phyloP scores from a whole-genome alignment of 1,140 invertebrate genomes.

The Pseudomyrmex cubaensis region DNA sequence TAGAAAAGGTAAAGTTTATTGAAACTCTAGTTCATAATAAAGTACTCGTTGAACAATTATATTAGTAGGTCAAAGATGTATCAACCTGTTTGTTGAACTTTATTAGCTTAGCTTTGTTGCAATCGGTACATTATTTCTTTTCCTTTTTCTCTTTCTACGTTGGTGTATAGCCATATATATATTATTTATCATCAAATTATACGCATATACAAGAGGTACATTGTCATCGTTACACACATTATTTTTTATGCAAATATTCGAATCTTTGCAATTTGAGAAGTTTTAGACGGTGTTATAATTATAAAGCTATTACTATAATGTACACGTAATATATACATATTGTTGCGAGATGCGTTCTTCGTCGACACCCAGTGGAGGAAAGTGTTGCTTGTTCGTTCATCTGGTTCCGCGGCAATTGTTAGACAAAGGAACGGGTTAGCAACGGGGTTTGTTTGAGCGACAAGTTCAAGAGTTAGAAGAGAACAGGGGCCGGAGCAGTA shows the following conservation, averaged over 20 bases:
- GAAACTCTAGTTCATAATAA: slow-evolving; percentile 22
- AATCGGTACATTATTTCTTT: slow-evolving; percentile 18
- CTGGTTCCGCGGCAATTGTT: too few species aligned
- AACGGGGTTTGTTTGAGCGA: too few species aligned
- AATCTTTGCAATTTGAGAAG: background rate
- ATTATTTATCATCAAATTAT: slow-evolving; percentile 51
- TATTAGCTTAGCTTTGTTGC: slow-evolving; percentile 32
- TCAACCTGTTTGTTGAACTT: slow-evolving; percentile 51
- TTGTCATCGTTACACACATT: background rate
- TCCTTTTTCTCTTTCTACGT: background rate
- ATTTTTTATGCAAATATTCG: background rate
- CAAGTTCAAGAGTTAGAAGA: too few species aligned
- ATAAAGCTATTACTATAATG: too few species aligned
- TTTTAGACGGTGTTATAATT: too few species aligned
- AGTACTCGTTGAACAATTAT: slow-evolving; percentile 37
- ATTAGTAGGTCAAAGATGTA: slow-evolving; percentile 57
- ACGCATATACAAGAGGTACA: background rate
- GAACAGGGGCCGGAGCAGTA: too few species aligned
- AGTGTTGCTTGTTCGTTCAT: too few species aligned
- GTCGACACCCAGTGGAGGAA: too few species aligned
- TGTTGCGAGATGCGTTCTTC: too few species aligned
- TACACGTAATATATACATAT: too few species aligned
- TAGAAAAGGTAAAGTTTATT: slow-evolving; percentile 45
- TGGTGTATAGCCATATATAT: slow-evolving; percentile 10
- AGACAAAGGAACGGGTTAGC: too few species aligned